Evolutionary conservation across 2,888 invertebrate species (phyloP).

Genomic region (Alviniconcha strummeri): DNA sequence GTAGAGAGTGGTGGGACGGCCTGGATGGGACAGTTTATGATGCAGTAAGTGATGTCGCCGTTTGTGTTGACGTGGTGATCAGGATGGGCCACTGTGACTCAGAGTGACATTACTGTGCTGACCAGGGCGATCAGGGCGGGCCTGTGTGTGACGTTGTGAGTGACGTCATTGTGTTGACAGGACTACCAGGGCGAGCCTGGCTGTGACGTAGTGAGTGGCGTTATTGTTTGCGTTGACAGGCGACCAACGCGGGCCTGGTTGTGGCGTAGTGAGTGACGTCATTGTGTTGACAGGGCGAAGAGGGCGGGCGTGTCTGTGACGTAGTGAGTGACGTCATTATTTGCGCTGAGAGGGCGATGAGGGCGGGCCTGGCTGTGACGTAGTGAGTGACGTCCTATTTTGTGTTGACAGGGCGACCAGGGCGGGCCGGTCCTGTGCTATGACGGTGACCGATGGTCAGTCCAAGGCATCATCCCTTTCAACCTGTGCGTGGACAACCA

Average conservation of each 20-base stretch:
- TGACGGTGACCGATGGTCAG: conserved; percentile 36
- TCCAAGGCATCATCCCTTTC: conserved; percentile 41
- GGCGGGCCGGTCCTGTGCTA: conserved; percentile 41
- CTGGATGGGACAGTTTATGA: no score
- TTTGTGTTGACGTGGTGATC: no score
- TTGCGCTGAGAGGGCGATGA: not conserved
- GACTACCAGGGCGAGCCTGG: not conserved
- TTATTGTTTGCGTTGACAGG: no score
- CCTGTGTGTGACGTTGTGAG: not conserved
- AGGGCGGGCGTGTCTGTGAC: not conserved
- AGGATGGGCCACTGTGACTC: no score
- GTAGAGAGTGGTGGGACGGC: no score
- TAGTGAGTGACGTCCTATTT: not conserved
- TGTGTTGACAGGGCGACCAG: conserved; percentile 37
- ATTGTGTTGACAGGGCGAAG: not conserved
- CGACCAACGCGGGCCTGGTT: no score
- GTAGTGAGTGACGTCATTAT: not conserved
- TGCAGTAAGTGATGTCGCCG: no score
- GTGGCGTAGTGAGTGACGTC: not conserved
- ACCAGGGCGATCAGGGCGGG: no score
- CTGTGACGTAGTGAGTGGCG: no score
- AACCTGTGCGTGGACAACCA: conserved; percentile 27
- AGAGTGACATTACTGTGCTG: no score
- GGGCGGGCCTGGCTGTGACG: not conserved
- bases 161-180: not conserved